Evolutionary conservation across 2,113 vertebrate genomes (phyloP), one percentile per base, ranked within the genome.

Genomic region (Hiodon tergisus): DNA sequence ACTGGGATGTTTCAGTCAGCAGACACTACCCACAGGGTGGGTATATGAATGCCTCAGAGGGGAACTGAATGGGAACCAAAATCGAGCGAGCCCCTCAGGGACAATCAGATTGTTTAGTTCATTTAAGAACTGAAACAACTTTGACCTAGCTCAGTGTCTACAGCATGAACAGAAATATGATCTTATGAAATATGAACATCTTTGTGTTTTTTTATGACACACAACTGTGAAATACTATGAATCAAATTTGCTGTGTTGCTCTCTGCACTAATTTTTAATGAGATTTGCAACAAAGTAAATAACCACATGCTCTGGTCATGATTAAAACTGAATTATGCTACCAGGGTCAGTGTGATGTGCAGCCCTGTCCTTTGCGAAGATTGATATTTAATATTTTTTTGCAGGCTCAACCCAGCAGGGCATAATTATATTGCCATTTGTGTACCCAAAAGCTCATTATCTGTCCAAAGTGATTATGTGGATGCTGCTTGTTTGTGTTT

Each of bases 1-100:
- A 82, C 76, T 57, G 50, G 80, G 76, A 62, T 3, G 78, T 11
- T 46, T 65, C 58, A 67, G 78, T 76, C 73, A 75, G 79, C 71
- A 7, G 11, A n/a, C 48, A 65, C 50, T 58, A 17, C 50, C 53
- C 47, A 31, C 51, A 61, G 65, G 46, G 31, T 55, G 51, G 55
- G 8, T 3, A 47, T 54, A 55, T 71, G 55, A 59, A 55, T 46
- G 6, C 17, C 66, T 76, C 47, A 11, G 3, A 5, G 46, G 47
- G 51, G 17, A 50, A 54, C 48, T 52, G 50, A 11, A 53, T 4
- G 48, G 67, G 13, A 6, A 67, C 16, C 46, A 7, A 8, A 67
- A 67, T 31, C 31, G 3, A 13, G 5, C 61, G 1, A 8, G 14
- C 8, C n/a, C 65, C 46, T 67, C 5, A 2, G 4, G 10, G 65